phyloP scores from a whole-genome alignment of 2,113 vertebrate species.

The Struthio camelus region DNA sequence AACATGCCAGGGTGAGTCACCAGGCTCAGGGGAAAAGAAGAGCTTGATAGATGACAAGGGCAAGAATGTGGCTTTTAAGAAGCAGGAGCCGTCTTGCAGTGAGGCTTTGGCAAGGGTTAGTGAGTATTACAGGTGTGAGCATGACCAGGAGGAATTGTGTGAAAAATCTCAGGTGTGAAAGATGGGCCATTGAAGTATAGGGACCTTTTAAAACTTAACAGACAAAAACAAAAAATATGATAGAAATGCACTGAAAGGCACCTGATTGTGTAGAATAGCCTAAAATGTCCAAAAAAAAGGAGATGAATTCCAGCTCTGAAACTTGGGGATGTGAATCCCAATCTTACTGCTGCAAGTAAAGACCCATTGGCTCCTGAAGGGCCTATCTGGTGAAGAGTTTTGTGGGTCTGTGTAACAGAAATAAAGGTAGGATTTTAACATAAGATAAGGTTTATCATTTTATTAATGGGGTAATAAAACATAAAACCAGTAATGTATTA shows the following conservation, averaged over 20 bases:
- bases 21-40: not conserved
- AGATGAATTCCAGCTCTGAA: not conserved
- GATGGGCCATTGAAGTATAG: not conserved
- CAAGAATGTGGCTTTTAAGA: not conserved
- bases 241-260: not conserved
- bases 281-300: not conserved
- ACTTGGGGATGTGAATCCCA: not conserved
- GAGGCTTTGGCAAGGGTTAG: not conserved
- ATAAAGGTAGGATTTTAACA: not conserved
- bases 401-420: not conserved
- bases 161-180: not conserved
- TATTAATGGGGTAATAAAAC: not conserved
- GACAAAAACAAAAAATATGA: not conserved
- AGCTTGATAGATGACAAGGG: not conserved
- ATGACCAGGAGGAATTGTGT: not conserved
- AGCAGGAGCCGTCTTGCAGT: not conserved
- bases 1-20: not conserved
- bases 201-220: not conserved
- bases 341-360: not conserved
- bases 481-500: not conserved
- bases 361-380: not conserved
- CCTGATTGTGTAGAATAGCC: not conserved
- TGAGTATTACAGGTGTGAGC: not conserved
- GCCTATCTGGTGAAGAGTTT: not conserved
- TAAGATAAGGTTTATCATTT: not conserved